These are phyloP conservation scores for Gavialis gangeticus DNA, from an alignment of 2,113 vertebrate species.

Conservation along the genomic window DNA sequence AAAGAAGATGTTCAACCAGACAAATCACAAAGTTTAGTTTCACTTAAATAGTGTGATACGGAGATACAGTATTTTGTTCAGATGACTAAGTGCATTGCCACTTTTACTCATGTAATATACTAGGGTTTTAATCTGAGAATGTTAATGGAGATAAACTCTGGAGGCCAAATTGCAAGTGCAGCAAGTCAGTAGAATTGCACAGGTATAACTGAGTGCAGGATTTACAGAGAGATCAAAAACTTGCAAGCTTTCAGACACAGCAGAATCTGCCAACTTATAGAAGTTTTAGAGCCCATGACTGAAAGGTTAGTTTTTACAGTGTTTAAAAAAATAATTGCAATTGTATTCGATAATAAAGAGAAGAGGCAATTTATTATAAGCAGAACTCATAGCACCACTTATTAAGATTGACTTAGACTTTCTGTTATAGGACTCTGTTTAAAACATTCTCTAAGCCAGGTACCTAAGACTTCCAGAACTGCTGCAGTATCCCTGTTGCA, in stretches of 20 bases:
- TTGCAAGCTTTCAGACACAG: too few relatives aligned
- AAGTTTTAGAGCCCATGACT: not conserved
- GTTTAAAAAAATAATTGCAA: too few relatives aligned
- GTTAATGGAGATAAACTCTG: not conserved
- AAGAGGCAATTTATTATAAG: not conserved
- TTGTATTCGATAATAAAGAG: not conserved
- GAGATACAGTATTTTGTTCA: not conserved
- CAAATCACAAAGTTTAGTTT: constrained; percentile 35
- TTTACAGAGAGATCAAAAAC: too few relatives aligned
- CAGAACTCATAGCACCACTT: too few relatives aligned
- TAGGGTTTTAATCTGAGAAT: not conserved
- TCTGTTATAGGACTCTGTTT: too few relatives aligned
- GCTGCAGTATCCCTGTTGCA: too few relatives aligned
- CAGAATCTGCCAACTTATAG: fast-evolving
- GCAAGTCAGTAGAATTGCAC: not conserved
- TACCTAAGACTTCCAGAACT: too few relatives aligned
- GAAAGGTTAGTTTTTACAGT: not conserved
- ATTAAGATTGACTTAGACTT: too few relatives aligned
- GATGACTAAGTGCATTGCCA: not conserved
- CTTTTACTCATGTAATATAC: not conserved
- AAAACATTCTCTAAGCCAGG: too few relatives aligned
- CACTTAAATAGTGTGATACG: not conserved
- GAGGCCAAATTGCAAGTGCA: not conserved
- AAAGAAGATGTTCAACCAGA: constrained; percentile 66
- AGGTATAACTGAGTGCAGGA: not conserved